These are phyloP conservation scores for Hypotaenidia okinawae DNA, from an alignment of 2,797 vertebrate genomes.

Conservation along the genomic window DNA sequence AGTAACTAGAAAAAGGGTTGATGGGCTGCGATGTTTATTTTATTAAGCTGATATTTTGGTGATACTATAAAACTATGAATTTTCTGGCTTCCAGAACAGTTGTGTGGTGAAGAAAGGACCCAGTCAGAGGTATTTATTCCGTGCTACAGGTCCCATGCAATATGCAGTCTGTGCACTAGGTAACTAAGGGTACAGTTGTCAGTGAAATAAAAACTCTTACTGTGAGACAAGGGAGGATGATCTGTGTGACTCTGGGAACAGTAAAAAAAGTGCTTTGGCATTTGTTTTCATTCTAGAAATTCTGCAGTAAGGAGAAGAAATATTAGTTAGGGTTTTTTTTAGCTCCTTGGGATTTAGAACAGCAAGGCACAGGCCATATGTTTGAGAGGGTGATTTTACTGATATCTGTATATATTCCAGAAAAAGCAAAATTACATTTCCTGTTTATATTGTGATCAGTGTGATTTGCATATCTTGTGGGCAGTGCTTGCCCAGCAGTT, in stretches of 20 bases:
- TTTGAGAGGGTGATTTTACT: not conserved
- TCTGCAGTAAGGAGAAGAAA: not conserved
- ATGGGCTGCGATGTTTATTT: not conserved
- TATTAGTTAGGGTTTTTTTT: not conserved
- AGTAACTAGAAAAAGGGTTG: too few species aligned
- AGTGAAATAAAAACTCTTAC: not conserved
- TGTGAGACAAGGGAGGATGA: not conserved
- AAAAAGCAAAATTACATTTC: not conserved
- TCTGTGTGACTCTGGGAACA: not conserved
- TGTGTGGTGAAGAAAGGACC: not conserved
- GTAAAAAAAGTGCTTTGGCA: not conserved
- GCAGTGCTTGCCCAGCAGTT: not conserved
- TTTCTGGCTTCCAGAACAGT: not conserved
- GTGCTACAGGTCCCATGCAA: not conserved
- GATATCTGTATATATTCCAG: not conserved
- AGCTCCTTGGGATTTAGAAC: not conserved
- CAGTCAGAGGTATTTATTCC: not conserved
- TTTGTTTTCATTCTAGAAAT: not conserved
- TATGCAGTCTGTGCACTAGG: accelerated
- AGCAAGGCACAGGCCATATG: not conserved
- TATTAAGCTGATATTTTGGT: not conserved
- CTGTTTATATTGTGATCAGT: not conserved
- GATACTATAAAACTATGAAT: not conserved
- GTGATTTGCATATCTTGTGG: not conserved
- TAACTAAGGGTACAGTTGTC: not conserved